Percentiles rank a stretch among this genome's conserved stretches.
These are phyloP conservation scores for Muschampia plurimacula DNA, from an alignment of 2,888 invertebrate genomes.

Conservation along the genomic window DNA sequence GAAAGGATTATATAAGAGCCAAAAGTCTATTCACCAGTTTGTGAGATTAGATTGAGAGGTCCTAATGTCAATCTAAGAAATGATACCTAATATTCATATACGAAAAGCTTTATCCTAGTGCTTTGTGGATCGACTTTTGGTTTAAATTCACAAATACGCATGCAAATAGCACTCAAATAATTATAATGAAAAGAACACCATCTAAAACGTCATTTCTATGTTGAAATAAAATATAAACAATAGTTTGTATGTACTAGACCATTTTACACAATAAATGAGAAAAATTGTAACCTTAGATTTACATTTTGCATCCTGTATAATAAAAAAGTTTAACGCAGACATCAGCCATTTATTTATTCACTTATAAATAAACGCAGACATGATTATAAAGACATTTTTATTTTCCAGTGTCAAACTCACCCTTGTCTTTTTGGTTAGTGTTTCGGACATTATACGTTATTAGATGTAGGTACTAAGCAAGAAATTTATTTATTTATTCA, in stretches of 20 bases:
- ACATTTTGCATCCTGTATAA: slow-evolving; percentile 24
- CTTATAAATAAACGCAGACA: slow-evolving; percentile 47
- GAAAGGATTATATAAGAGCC: not conserved
- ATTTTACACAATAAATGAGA: not conserved
- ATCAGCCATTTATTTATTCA: slow-evolving; percentile 51
- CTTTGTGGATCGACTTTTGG: not conserved
- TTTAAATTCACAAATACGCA: not conserved
- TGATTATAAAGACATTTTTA: slow-evolving; percentile 33
- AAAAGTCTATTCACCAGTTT: not conserved
- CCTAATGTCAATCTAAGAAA: too few relatives aligned
- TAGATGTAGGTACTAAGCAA: too few relatives aligned
- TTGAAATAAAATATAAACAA: not conserved
- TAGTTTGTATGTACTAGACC: not conserved
- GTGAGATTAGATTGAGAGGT: not conserved
- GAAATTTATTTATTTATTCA: too few relatives aligned
- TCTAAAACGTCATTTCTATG: not conserved
- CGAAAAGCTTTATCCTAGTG: not conserved
- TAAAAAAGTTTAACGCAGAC: slow-evolving; percentile 41
- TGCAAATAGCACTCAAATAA: not conserved
- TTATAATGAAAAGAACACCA: not conserved
- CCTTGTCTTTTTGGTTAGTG: not conserved
- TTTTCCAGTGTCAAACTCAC: not conserved
- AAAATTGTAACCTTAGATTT: not conserved
- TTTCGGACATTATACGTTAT: too few relatives aligned
- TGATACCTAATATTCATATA: too few relatives aligned